Evolutionary conservation across 2,797 vertebrate genomes (phyloP).

Genomic region (Harpagifer antarcticus): DNA sequence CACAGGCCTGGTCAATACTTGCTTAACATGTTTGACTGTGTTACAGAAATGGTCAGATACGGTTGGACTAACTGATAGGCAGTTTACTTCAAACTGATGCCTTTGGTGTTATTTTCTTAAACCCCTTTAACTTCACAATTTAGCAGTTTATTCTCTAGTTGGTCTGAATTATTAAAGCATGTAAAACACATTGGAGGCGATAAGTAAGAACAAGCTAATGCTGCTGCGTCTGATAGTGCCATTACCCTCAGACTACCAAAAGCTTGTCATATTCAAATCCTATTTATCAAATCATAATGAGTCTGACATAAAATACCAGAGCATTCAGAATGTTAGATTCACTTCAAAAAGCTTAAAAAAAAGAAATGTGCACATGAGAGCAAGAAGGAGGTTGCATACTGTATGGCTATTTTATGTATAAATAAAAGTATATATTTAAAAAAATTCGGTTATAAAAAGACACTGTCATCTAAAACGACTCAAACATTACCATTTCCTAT

Average conservation of each 20-base stretch:
- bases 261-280: too few relatives aligned
- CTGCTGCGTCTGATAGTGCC: not conserved
- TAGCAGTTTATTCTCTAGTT: not conserved
- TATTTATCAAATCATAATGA: too few relatives aligned
- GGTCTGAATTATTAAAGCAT: not conserved
- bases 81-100: not conserved
- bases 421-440: not conserved
- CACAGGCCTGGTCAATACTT: too few relatives aligned
- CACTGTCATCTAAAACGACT: not conserved
- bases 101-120: not conserved
- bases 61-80: not conserved
- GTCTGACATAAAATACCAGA: not conserved
- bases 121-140: not conserved
- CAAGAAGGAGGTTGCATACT: not conserved
- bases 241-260: too few relatives aligned
- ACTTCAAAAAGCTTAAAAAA: not conserved
- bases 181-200: not conserved
- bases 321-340: not conserved
- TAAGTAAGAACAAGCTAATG: not conserved
- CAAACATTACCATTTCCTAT: not conserved
- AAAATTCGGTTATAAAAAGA: not conserved
- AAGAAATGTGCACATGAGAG: not conserved
- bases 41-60: not conserved
- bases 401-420: not conserved
- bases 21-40: too few relatives aligned